phyloP scores from a whole-genome alignment of 2,888 invertebrate species.

The Strigamia maritima region DNA sequence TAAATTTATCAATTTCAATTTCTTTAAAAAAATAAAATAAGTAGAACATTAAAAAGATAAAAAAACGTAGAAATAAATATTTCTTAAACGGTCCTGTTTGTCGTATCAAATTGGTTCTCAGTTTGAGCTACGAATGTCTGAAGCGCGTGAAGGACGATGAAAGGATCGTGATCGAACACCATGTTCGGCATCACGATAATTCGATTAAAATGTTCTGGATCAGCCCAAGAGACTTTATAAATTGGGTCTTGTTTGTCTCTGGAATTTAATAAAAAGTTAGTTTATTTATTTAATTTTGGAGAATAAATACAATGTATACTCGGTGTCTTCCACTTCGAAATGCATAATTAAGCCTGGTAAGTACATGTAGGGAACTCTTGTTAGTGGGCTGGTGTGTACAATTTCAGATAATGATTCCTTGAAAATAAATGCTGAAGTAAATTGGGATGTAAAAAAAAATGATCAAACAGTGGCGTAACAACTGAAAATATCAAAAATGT shows the following conservation, averaged over 20 bases:
- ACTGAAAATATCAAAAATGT: not conserved
- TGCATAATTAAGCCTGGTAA: slow-evolving; percentile 12
- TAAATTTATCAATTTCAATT: too few relatives aligned
- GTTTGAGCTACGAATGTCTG: slow-evolving; percentile 51
- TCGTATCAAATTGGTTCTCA: not conserved
- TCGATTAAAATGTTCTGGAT: slow-evolving; percentile 74
- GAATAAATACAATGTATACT: too few relatives aligned
- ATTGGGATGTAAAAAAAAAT: too few relatives aligned
- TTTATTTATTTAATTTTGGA: not conserved
- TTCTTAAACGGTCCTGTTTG: not conserved
- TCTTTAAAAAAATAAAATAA: not conserved
- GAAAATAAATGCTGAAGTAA: not conserved
- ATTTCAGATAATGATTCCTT: slow-evolving; percentile 20
- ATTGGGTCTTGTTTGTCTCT: not conserved
- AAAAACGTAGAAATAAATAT: not conserved
- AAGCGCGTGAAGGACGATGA: slow-evolving; percentile 69
- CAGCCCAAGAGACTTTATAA: slow-evolving; percentile 76
- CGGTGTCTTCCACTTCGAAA: not conserved
- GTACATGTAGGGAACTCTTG: slow-evolving; percentile 20
- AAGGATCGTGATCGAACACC: slow-evolving; percentile 80
- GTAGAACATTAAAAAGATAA: not conserved
- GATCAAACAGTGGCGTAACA: too few relatives aligned
- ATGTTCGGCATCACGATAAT: slow-evolving; percentile 79
- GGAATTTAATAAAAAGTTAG: not conserved
- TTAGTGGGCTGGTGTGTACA: not conserved